Evolutionary conservation across 2,888 invertebrate genomes (phyloP), one percentile per base, ranked within the genome.

Genomic region (Hanleya hanleyi): DNA sequence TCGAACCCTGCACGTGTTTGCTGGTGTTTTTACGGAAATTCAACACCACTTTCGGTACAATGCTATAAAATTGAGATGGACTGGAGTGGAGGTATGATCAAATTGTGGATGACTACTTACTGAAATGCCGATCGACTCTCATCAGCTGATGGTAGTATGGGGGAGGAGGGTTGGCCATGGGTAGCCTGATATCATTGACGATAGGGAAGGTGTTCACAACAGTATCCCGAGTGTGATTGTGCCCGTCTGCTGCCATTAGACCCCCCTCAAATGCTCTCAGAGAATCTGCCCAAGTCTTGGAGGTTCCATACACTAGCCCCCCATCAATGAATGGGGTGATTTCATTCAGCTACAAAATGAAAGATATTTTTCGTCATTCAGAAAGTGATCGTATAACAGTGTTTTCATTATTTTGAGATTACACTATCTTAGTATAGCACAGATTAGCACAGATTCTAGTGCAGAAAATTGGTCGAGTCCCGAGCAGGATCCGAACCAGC

Each of bases 241-340:
- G 71, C 3, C 78, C 77, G 18, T 74, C 79, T 35, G 76, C 75
- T 37, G 67, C 50, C 87, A 90, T 12, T 36, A 87, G 81, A 15
- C 91, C 92, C 78, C 92, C 90, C 29, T 86, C 79, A 74, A 91
- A 91, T 1, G 91, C 91, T 67, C 93, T 84, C 47, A 93, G 87
- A 36, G 91, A 90, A 85, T 93, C 93, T 1, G 93, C 90, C 93
- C 93, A 93, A 50, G 92, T 92, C 82, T 93, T 93, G 9, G 92
- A 91, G 0, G 92, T 92, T 0, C 93, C 93, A 84, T 94, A 93
- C 73, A 93, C 91, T n/a, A 93, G 88, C 15, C 93, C 93, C 1
- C 93, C 93, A 83, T 93, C 93, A 61, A 93, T 87, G 86, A 91
- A 93, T 0, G 93, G 92, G 6, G 93, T 93, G 70, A 93, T 93